Conservation (phyloP, 2,113 vertebrate species). For the Grantiella picta region DNA sequence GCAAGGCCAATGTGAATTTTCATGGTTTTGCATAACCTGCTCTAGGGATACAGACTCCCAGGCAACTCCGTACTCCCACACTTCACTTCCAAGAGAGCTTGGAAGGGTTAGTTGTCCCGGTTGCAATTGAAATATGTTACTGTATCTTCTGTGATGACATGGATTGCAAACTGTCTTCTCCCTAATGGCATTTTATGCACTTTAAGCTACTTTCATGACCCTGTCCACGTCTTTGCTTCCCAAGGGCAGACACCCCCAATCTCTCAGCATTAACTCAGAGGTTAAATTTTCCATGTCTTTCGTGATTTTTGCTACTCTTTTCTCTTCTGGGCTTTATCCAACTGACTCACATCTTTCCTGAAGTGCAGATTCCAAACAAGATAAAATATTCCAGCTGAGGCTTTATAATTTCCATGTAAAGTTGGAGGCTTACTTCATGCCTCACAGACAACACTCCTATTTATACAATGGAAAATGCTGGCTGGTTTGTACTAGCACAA, state of each 20-base stretch:
- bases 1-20: background rate
- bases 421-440: conserved; percentile 8
- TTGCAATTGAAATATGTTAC: background rate
- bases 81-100: background rate
- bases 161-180: background rate
- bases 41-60: background rate
- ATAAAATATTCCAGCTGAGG: conserved; percentile 52
- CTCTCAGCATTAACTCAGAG: background rate
- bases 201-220: background rate
- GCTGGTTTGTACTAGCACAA: conserved; percentile 19
- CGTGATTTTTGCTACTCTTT: background rate
- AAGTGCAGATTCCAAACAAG: background rate
- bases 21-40: background rate
- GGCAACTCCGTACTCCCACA: background rate
- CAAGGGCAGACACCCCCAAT: background rate
- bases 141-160: background rate
- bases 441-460: background rate
- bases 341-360: background rate
- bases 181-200: background rate
- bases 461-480: conserved; percentile 26
- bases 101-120: background rate
- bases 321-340: background rate
- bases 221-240: background rate
- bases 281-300: background rate
- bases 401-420: conserved; percentile 35